Percentiles rank a stretch among this genome's conserved stretches.
These are phyloP conservation scores for Ahaetulla prasina DNA, from an alignment of 2,113 vertebrate species.

Conservation along the genomic window DNA sequence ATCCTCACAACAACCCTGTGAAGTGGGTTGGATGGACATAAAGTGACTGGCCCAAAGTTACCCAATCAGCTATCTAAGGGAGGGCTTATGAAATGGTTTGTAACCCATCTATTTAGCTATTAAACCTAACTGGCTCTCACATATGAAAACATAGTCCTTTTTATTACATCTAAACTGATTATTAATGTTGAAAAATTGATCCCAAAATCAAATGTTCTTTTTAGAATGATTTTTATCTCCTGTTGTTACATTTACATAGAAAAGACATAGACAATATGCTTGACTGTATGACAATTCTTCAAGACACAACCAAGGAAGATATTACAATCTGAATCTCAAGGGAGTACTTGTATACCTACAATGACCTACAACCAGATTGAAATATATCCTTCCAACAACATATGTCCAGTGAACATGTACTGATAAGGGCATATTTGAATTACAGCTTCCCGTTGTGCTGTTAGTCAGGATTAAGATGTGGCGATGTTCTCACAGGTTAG, in stretches of 20 bases:
- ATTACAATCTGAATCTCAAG: background rate
- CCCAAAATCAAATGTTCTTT: background rate
- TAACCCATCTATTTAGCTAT: background rate
- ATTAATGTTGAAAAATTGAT: background rate
- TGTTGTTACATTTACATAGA: background rate
- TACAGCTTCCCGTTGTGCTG: background rate
- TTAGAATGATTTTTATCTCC: background rate
- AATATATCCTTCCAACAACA: background rate
- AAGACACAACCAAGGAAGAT: background rate
- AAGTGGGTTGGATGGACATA: background rate
- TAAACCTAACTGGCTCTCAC: background rate
- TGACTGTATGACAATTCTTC: background rate
- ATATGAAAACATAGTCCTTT: background rate
- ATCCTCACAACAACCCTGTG: too few species aligned
- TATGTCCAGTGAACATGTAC: background rate
- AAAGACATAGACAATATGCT: background rate
- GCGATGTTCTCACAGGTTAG: background rate
- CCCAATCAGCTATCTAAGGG: background rate
- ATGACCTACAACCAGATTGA: background rate
- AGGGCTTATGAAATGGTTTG: background rate
- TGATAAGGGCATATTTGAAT: background rate
- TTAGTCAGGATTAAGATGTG: background rate
- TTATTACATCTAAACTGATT: background rate
- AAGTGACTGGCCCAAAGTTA: background rate
- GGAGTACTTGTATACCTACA: background rate